Conservation (phyloP, 2,113 vertebrate species). For the Rattus rattus region DNA sequence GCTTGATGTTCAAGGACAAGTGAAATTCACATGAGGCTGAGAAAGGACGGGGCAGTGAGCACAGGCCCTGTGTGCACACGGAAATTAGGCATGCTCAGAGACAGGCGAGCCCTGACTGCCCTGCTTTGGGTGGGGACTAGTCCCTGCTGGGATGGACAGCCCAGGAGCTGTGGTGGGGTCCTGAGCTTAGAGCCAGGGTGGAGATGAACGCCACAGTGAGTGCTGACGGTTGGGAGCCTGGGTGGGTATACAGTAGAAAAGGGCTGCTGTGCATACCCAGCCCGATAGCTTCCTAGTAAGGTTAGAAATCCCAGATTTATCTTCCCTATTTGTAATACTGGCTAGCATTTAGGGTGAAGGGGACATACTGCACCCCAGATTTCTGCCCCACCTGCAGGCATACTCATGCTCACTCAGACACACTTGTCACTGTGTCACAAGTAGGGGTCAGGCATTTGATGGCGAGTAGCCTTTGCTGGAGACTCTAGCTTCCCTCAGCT, state of each 20-base stretch:
- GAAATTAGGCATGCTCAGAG: neutral
- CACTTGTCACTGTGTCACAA: neutral
- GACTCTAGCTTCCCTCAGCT: neutral
- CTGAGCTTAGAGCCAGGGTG: neutral
- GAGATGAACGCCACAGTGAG: neutral
- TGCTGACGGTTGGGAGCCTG: neutral
- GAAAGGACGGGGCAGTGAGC: neutral
- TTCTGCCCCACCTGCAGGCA: neutral
- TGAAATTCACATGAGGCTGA: neutral
- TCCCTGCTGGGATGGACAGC: neutral
- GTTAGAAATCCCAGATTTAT: neutral
- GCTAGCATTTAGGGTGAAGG: neutral
- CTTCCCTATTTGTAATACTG: neutral
- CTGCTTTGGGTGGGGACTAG: neutral
- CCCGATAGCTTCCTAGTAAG: neutral
- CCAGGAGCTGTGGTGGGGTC: neutral
- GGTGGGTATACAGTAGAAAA: neutral
- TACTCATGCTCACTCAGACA: neutral
- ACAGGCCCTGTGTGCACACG: accelerated
- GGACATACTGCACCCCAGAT: neutral
- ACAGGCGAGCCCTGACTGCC: neutral
- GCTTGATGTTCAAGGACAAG: constrained; percentile 40
- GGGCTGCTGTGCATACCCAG: neutral
- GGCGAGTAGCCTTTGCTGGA: neutral
- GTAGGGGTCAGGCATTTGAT: neutral